These are phyloP conservation scores for Planococcus citri DNA, from an alignment of 1,140 invertebrate genomes.

Conservation along the genomic window DNA sequence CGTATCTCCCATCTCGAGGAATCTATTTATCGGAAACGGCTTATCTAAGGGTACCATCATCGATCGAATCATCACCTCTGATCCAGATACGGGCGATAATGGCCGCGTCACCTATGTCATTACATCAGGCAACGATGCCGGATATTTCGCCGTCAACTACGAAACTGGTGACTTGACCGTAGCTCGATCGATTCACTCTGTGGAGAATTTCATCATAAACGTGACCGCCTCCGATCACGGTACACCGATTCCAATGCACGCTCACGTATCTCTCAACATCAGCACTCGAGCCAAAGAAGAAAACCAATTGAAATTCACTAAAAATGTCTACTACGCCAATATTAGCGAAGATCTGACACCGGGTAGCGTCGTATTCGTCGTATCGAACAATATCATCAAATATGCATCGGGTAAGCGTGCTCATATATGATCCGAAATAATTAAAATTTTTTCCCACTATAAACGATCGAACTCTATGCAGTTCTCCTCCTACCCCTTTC, in stretches of 20 bases:
- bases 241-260: slow-evolving; percentile 47
- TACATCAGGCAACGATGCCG: slow-evolving; percentile 65
- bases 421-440: no score
- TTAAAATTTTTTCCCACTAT: no score
- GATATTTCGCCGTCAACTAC: slow-evolving; percentile 63
- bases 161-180: slow-evolving; percentile 62
- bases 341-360: slow-evolving; percentile 65
- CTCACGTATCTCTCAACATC: slow-evolving; percentile 49
- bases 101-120: slow-evolving; percentile 74
- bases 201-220: slow-evolving; percentile 45
- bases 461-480: no score
- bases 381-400: slow-evolving; percentile 51
- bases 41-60: slow-evolving; percentile 46
- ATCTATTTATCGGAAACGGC: slow-evolving; percentile 38
- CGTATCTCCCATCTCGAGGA: slow-evolving; percentile 44
- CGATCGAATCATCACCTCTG: slow-evolving; percentile 67
- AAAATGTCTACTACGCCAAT: slow-evolving; percentile 57
- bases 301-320: slow-evolving; percentile 66
- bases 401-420: background rate
- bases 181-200: slow-evolving; percentile 46
- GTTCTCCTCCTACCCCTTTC: no score
- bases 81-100: slow-evolving; percentile 73
- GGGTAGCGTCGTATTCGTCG: slow-evolving; percentile 62
- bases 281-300: slow-evolving; percentile 57
- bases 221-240: slow-evolving; percentile 75